Conservation (phyloP, 2,113 vertebrate genomes). For the Rhodinocichla rosea region DNA sequence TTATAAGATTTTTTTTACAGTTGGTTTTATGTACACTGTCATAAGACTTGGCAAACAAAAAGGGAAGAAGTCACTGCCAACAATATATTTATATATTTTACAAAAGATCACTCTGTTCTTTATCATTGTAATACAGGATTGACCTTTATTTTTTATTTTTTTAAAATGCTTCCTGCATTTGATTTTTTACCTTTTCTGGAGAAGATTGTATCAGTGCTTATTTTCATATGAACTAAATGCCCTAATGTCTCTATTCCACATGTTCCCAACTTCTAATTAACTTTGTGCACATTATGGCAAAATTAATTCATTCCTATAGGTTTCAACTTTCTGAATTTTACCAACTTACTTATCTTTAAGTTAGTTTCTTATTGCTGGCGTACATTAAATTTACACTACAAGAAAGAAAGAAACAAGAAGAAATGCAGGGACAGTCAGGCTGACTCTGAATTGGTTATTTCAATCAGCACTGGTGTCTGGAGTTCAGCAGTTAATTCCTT, state of each 20-base stretch:
- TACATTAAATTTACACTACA: not conserved
- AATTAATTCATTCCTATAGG: not conserved
- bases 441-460: not conserved
- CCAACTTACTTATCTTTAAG: not conserved
- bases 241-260: not conserved
- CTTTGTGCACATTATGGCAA: not conserved
- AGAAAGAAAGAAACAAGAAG: not conserved
- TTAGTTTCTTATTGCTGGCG: not conserved
- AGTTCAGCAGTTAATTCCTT: not conserved
- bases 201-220: not conserved
- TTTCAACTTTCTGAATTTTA: not conserved
- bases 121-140: not conserved
- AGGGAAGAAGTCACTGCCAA: slow-evolving; percentile 9
- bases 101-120: slow-evolving; percentile 31
- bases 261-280: not conserved
- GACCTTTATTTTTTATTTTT: not conserved
- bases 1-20: not conserved
- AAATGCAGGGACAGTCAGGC: not conserved
- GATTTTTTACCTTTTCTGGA: not conserved
- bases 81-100: slow-evolving; percentile 35
- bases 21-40: slow-evolving; percentile 37
- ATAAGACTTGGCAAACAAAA: slow-evolving; percentile 50
- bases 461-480: not conserved
- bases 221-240: not conserved
- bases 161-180: not conserved